Base-by-base conservation (phyloP, 1,140 invertebrate species). In the Heliconius himera region DNA sequence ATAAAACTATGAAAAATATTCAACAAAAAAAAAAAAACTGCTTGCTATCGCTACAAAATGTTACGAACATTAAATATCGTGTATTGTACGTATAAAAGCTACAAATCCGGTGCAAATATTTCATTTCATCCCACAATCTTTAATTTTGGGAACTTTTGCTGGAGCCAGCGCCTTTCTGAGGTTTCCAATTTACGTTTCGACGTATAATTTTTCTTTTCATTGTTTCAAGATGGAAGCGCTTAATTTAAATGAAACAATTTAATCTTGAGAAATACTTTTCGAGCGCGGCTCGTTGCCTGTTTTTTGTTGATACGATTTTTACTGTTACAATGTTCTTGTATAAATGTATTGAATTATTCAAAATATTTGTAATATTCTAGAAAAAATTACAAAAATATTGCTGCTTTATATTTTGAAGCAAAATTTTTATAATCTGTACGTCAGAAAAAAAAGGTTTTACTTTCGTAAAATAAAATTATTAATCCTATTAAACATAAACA, bases 231-330 rank as follows among this genome's bases (percentile, higher is more conserved):
- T 77, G 76, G 76, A 77, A 77, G 70, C 76, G 76, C 76, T 77
- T 77, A 77, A 77, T 77, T 77, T 77, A 77, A 77, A 77, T 77
- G 66, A 77, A 77, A 77, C 76, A 77, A 77, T 77, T 77, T 77
- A 71, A 72, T 72, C 76, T 77, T 46, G 76, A 70, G 74, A 76
- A 76, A 72, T 77, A 72, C 22, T 77, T 77, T 77, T 77, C n/a
- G 46, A 66, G 76, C 46, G 22, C 76, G 46, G 26, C 26, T 70
- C 70, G 76, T 72, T 77, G 76, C 46, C 41, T 77, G 46, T 72
- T 72, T 70, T 72, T 72, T 72, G 70, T 33, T 41, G 20, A 72
- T 72, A 33, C 22, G 70, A 72, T 72, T 72, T 41, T n/a, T 72
- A n/a, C 36, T 72, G 70, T 72, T 72, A 41, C 36, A 72, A 41